phyloP scores from a whole-genome alignment of 2,888 invertebrate species.

The Siphlonurus alternatus region DNA sequence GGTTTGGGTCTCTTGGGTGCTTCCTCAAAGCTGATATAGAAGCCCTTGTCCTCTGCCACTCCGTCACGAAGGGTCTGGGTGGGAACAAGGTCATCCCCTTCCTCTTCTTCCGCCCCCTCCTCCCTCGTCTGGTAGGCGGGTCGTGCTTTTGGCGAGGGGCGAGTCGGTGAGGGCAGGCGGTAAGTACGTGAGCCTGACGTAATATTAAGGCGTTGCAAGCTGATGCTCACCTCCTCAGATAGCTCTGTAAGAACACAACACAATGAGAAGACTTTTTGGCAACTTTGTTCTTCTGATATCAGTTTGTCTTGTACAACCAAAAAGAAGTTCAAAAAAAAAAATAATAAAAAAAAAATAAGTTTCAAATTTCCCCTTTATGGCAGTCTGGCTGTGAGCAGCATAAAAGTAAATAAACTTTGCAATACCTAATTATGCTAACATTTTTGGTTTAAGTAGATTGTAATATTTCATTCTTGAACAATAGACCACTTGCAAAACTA shows the following conservation, averaged over 20 bases:
- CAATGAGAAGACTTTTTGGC: too few species aligned
- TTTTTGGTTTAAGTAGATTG: too few species aligned
- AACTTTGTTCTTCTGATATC: too few species aligned
- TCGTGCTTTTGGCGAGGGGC: not conserved
- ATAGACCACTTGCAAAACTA: too few species aligned
- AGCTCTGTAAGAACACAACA: not conserved
- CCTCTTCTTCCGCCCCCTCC: not conserved
- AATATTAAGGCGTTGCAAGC: conserved; percentile 60
- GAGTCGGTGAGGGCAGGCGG: conserved; percentile 52
- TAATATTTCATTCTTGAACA: too few species aligned
- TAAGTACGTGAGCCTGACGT: conserved; percentile 78
- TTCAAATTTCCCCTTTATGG: too few species aligned
- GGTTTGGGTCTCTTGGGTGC: conserved; percentile 78
- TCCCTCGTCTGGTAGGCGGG: not conserved
- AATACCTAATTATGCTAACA: too few species aligned
- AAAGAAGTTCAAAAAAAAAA: too few species aligned
- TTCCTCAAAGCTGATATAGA: conserved; percentile 79
- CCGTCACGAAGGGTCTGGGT: conserved; percentile 19
- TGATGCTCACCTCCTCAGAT: not conserved
- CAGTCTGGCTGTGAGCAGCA: too few species aligned
- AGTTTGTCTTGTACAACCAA: too few species aligned
- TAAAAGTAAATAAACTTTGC: too few species aligned
- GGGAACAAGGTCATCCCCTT: not conserved
- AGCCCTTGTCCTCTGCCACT: conserved; percentile 48
- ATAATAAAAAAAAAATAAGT: too few species aligned